phyloP scores from a whole-genome alignment of 2,888 invertebrate species.

The Rhagonycha lutea region DNA sequence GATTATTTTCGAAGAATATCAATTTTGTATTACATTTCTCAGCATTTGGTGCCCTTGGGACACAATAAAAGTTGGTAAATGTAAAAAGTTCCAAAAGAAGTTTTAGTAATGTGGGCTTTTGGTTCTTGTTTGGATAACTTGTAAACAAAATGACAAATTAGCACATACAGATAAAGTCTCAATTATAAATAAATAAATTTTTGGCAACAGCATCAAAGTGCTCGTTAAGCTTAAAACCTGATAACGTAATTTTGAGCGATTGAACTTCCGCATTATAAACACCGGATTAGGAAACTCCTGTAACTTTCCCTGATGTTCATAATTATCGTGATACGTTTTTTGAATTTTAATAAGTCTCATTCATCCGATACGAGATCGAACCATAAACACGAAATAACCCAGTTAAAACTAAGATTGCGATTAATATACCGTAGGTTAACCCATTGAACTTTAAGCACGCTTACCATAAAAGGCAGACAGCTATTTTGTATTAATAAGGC shows the following conservation, averaged over 20 bases:
- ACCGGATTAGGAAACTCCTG: neutral
- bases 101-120: neutral
- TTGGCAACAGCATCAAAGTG: neutral
- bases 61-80: neutral
- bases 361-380: neutral
- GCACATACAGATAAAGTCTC: neutral
- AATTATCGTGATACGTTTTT: neutral
- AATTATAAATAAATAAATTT: neutral
- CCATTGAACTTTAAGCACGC: constrained; percentile 14
- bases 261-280: neutral
- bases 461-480: neutral
- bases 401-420: constrained; percentile 2
- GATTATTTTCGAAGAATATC: neutral
- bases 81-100: neutral
- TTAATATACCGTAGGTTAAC: constrained; percentile 15
- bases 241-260: neutral
- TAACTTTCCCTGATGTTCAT: neutral
- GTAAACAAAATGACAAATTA: neutral
- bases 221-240: neutral
- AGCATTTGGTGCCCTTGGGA: neutral
- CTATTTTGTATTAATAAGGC: neutral
- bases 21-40: neutral
- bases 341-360: neutral
- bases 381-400: neutral
- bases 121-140: neutral